Evolutionary conservation across 2,113 vertebrate species (phyloP).

Genomic region (Leuciscus idus): DNA sequence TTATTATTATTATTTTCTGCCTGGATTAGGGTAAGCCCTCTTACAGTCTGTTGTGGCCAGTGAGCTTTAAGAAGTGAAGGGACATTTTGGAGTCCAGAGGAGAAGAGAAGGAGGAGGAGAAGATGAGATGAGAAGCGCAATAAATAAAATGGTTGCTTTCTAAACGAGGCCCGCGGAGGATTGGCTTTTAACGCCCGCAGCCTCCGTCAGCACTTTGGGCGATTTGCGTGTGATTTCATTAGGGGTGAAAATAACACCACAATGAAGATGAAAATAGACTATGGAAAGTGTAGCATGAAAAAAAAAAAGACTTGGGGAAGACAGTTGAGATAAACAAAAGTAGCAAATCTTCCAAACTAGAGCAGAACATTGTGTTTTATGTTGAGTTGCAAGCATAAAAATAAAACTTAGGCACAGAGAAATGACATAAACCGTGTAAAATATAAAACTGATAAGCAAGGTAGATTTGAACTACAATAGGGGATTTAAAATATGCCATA

Average conservation of each 20-base stretch:
- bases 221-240: conserved; percentile 80
- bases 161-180: conserved; percentile 77
- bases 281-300: conserved; percentile 67
- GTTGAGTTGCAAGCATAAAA: not conserved
- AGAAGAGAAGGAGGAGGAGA: conserved; percentile 36
- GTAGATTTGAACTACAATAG: not conserved
- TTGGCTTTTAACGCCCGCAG: conserved; percentile 73
- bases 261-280: conserved; percentile 72
- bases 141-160: conserved; percentile 72
- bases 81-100: conserved; percentile 54
- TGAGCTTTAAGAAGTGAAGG: conserved; percentile 52
- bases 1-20: conserved; percentile 54
- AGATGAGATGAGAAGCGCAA: conserved; percentile 63
- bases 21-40: conserved; percentile 71
- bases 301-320: conserved; percentile 33
- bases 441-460: conserved; percentile 13
- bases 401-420: not conserved
- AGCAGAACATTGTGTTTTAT: conserved; percentile 35
- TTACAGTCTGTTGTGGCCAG: conserved; percentile 53
- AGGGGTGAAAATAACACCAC: conserved; percentile 73
- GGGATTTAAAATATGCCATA: not conserved
- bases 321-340: conserved; percentile 43
- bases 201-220: conserved; percentile 79
- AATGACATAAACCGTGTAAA: not conserved
- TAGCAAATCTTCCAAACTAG: conserved; percentile 36